Conservation (phyloP, 92 coral and sea anemone genomes). For the Blastomussa wellsi region DNA sequence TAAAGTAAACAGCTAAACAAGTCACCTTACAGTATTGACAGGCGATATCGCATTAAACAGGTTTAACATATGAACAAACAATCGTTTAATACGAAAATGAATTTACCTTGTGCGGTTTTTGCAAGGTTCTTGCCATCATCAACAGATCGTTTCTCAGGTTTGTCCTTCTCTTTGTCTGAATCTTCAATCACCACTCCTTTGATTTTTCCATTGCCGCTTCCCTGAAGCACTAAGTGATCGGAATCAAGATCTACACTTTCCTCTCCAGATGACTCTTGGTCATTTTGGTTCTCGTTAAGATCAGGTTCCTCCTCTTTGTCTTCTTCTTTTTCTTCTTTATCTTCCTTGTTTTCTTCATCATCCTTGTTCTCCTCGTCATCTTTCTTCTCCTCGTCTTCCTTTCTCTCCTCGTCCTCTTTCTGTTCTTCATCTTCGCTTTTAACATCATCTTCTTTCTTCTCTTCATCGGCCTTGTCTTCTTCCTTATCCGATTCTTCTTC, state of each 20-base stretch:
- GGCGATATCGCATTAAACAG: not conserved
- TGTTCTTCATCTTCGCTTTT: conserved; percentile 32
- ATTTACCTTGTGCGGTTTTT: conserved; percentile 36
- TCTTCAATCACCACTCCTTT: conserved; percentile 63
- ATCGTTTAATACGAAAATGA: not conserved
- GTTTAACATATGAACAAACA: not conserved
- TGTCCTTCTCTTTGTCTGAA: conserved; percentile 50
- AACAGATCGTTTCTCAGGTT: conserved; percentile 46
- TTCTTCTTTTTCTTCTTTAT: conserved; percentile 40
- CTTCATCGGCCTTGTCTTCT: conserved; percentile 22
- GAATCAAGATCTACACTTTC: conserved; percentile 65
- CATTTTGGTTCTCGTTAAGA: conserved; percentile 28
- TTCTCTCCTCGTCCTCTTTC: conserved; percentile 15
- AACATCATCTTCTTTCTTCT: conserved; percentile 32
- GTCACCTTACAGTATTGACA: not conserved
- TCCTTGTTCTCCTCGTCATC: conserved; percentile 23
- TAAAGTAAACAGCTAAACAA: not conserved
- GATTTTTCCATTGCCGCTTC: conserved; percentile 64
- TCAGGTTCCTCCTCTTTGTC: conserved; percentile 56
- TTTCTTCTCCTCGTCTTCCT: conserved; percentile 33
- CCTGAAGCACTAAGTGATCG: conserved; percentile 65
- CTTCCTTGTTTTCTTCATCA: conserved; percentile 39
- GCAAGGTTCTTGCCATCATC: conserved; percentile 15
- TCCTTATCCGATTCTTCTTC: conserved; percentile 39
- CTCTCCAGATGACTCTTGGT: conserved; percentile 39